These are phyloP conservation scores for Erpobdella octoculata DNA, from an alignment of 2,888 invertebrate species.

Conservation along the genomic window DNA sequence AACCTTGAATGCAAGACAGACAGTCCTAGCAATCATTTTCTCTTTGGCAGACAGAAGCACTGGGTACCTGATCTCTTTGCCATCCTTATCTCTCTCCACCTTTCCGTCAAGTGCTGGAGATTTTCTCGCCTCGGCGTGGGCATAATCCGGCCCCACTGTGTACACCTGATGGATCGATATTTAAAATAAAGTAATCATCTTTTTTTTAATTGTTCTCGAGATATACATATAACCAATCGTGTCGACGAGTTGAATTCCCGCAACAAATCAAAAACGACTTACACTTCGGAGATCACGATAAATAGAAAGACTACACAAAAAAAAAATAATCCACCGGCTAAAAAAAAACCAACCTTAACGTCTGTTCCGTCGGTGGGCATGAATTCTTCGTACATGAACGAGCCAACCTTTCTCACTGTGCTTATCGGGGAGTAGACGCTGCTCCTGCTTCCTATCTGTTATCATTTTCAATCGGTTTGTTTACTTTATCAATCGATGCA, in stretches of 20 bases:
- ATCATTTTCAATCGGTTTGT: too few species aligned
- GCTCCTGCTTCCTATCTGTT: conserved; percentile 89
- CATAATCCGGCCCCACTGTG: conserved; percentile 98
- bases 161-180: too few species aligned
- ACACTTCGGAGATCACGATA: too few species aligned
- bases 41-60: conserved; percentile 94
- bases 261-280: too few species aligned
- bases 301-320: too few species aligned
- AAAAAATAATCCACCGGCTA: too few species aligned
- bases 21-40: conserved; percentile 92
- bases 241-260: too few species aligned
- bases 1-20: conserved; percentile 64
- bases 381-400: conserved; percentile 98
- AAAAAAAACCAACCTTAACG: too few species aligned
- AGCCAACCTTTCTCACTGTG: conserved; percentile 88
- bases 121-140: conserved; percentile 96
- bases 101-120: conserved; percentile 96
- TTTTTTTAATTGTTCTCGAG: too few species aligned
- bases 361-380: conserved; percentile 96
- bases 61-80: conserved; percentile 91
- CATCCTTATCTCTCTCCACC: conserved; percentile 93
- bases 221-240: too few species aligned
- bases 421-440: conserved; percentile 91
- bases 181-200: too few species aligned
- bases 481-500: not conserved